Conservation (phyloP, 2,797 vertebrate species). For the Oryzias dopingdopingensis region DNA sequence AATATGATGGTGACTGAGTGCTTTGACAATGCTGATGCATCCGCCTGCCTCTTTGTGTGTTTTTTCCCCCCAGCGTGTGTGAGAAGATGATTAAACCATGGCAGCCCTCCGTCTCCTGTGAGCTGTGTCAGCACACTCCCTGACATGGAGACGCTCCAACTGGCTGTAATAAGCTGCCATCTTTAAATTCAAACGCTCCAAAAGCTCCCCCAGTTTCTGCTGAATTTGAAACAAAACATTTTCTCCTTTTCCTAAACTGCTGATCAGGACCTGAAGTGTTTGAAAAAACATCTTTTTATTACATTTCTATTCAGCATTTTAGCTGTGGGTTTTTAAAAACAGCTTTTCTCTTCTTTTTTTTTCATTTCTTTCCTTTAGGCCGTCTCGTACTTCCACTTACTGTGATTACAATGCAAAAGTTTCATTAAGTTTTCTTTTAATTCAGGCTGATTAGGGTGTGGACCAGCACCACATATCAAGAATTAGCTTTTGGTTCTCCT, state of each 20-base stretch:
- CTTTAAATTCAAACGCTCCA: conserved; percentile 57
- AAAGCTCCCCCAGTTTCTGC: conserved; percentile 57
- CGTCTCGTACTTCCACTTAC: conserved; percentile 15
- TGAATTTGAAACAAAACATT: conserved; percentile 64
- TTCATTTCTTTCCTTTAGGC: conserved; percentile 30
- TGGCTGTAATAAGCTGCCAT: conserved; percentile 55
- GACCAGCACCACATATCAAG: conserved; percentile 5
- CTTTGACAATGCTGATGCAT: conserved; percentile 34
- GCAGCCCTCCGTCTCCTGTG: conserved; percentile 48
- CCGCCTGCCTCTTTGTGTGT: conserved; percentile 30
- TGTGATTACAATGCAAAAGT: conserved; percentile 22
- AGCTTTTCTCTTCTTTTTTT: conserved; percentile 30
- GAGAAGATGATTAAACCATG: conserved; percentile 64
- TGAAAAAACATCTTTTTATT: conserved; percentile 41
- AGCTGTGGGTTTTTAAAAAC: conserved; percentile 56
- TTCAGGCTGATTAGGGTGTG: conserved; percentile 40
- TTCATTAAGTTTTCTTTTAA: conserved; percentile 57
- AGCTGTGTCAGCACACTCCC: conserved; percentile 67
- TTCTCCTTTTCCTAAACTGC: conserved; percentile 44
- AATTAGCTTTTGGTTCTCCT: conserved; percentile 6
- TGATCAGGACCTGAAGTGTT: conserved; percentile 55
- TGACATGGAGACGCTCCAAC: conserved; percentile 58
- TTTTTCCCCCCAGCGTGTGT: conserved; percentile 38
- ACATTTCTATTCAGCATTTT: conserved; percentile 31
- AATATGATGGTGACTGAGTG: conserved; percentile 11